A percentile compares a stretch with the other conserved stretches of the same genome.
These are phyloP conservation scores for Biston betularia DNA, from an alignment of 2,888 invertebrate genomes.

Conservation along the genomic window DNA sequence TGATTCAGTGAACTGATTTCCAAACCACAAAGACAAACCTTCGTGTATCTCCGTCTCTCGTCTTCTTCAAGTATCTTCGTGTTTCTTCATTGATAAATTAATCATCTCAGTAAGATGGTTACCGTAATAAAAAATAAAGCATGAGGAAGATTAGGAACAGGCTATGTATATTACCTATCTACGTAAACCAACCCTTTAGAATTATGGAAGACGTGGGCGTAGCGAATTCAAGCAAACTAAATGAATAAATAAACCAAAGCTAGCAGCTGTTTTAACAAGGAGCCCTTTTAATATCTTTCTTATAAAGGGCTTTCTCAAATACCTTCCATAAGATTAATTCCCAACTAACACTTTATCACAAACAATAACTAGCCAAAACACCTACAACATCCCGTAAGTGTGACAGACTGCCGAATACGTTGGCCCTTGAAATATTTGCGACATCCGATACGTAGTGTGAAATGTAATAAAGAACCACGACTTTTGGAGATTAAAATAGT, in stretches of 20 bases:
- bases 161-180: neutral
- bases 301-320: neutral
- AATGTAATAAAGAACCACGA: neutral
- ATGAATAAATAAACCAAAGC: constrained; percentile 7
- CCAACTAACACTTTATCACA: constrained; percentile 12
- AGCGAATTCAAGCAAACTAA: neutral
- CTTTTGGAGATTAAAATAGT: neutral
- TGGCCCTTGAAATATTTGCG: constrained; percentile 30
- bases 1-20: too few species aligned
- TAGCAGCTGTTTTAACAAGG: constrained; percentile 1
- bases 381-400: constrained; percentile 22
- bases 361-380: constrained; percentile 29
- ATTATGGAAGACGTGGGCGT: neutral
- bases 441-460: constrained; percentile 16
- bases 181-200: neutral
- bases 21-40: too few species aligned
- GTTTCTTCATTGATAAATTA: too few species aligned
- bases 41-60: too few species aligned
- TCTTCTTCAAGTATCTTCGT: too few species aligned
- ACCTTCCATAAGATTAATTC: constrained; percentile 5
- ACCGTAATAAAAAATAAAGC: neutral
- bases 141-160: neutral
- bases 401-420: constrained; percentile 32
- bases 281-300: neutral
- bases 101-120: neutral